Conservation (phyloP, 2,888 invertebrate species). For the Thera obeliscata region DNA sequence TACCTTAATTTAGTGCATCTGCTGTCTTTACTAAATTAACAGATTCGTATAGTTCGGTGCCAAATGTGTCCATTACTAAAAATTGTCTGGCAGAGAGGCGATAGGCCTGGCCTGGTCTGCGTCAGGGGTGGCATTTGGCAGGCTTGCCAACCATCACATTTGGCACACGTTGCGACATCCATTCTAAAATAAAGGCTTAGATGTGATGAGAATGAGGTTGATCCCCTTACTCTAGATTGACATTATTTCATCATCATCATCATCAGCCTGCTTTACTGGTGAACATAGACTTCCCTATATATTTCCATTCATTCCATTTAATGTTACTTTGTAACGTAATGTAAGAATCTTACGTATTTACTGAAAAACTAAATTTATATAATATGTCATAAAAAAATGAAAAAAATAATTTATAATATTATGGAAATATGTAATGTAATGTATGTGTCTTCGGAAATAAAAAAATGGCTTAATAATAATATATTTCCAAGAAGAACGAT, state of each 20-base stretch:
- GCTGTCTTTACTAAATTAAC: constrained; percentile 30
- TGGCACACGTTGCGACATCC: constrained; percentile 30
- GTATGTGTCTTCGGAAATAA: too few species aligned
- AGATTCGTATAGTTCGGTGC: constrained; percentile 16
- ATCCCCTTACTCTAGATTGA: neutral
- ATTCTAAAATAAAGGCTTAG: constrained; percentile 19
- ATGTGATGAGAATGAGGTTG: constrained; percentile 23
- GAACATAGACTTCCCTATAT: too few species aligned
- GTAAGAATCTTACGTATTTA: too few species aligned
- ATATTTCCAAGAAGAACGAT: too few species aligned
- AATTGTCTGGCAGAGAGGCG: constrained; percentile 24
- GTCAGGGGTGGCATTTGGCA: constrained; percentile 21
- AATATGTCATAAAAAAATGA: too few species aligned
- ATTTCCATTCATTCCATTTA: too few species aligned
- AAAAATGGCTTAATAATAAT: too few species aligned
- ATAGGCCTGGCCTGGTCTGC: constrained; percentile 26
- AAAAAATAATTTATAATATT: too few species aligned
- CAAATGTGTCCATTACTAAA: constrained; percentile 35
- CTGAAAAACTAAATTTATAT: too few species aligned
- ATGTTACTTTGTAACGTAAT: too few species aligned
- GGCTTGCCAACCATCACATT: constrained; percentile 33
- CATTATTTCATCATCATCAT: neutral
- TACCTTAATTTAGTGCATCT: constrained; percentile 8
- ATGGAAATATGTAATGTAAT: too few species aligned
- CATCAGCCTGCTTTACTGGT: neutral